Base-by-base conservation (phyloP, 2,113 vertebrate species). In the Sakesphorus luctuosus region DNA sequence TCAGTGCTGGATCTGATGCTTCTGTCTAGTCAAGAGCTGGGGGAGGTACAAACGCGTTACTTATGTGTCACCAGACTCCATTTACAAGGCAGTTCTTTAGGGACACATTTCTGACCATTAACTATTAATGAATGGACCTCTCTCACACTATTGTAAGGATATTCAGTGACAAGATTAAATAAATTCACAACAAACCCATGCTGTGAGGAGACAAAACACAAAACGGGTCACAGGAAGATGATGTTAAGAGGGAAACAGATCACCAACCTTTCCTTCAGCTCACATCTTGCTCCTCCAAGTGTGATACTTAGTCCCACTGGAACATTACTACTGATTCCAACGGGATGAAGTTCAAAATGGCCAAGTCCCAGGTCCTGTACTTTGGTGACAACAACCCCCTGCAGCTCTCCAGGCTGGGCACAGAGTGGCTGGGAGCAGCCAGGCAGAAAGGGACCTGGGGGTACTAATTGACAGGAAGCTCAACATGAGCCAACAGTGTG, bases 121-220 rank as follows among this genome's bases (percentile, higher is more conserved):
- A 92, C 63, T 94, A 91, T 95, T 92, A 81, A 96, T 69, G 86
- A 81, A 96, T 69, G 86, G 65, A 18, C 53, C 76, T 52, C 93
- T 59, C 90, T 89, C 63, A 17, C 16, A 3, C 25, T 67, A 17
- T 5, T 88, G n/a, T 20, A 77, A 36, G n/a, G 23, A 33, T 80
- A 12, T 25, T 36, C 58, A 50, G 21, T 24, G 74, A 55, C n/a
- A 84, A 47, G 33, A 43, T 43, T 86, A 73, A 90, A 95, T 62
- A 78, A 40, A 83, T 19, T 38, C 50, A 67, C 80, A 91, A 53
- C 26, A 56, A 89, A 21, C 24, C 31, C 65, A 14, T 5, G 5
- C 35, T 55, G 67, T 18, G 66, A 90, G 76, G 35, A 68, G 28
- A 47, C 13, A 52, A 88, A 38, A 31, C 7, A 13, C 50, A 58